Conservation (phyloP, 2,888 invertebrate genomes). For the Prenolepis imparis region DNA sequence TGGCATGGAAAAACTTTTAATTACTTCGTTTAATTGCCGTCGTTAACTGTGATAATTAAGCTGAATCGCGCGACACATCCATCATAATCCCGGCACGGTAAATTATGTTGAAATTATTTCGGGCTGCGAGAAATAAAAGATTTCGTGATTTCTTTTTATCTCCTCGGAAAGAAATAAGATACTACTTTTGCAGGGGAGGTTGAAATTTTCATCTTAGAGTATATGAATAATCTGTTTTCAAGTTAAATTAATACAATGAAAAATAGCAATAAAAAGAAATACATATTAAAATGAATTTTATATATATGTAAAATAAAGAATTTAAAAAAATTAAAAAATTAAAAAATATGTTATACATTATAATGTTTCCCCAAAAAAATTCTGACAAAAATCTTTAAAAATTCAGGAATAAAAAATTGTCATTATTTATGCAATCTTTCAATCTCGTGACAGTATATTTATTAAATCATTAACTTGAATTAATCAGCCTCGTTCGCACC, state of each 20-base stretch:
- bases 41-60: slow-evolving; percentile 62
- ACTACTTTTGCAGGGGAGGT: background rate
- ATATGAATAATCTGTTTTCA: background rate
- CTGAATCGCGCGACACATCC: slow-evolving; percentile 39
- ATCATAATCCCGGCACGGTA: slow-evolving; percentile 25
- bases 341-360: slow-evolving; percentile 1
- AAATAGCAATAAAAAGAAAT: background rate
- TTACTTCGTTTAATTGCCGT: slow-evolving; percentile 69
- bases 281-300: background rate
- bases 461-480: slow-evolving; percentile 9
- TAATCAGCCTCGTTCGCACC: background rate
- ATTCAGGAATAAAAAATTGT: background rate
- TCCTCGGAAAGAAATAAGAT: background rate
- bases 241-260: background rate
- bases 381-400: background rate
- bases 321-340: background rate
- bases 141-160: slow-evolving; percentile 20
- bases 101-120: slow-evolving; percentile 64
- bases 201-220: background rate
- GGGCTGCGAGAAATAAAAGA: slow-evolving; percentile 1
- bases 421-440: background rate
- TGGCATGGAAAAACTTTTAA: slow-evolving; percentile 73
- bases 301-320: background rate
- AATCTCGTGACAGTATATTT: background rate
- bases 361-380: background rate